A percentile compares a stretch with the other conserved stretches of the same genome.
phyloP scores from a whole-genome alignment of 2,888 invertebrate genomes.

The Harpagoxenus sublaevis region DNA sequence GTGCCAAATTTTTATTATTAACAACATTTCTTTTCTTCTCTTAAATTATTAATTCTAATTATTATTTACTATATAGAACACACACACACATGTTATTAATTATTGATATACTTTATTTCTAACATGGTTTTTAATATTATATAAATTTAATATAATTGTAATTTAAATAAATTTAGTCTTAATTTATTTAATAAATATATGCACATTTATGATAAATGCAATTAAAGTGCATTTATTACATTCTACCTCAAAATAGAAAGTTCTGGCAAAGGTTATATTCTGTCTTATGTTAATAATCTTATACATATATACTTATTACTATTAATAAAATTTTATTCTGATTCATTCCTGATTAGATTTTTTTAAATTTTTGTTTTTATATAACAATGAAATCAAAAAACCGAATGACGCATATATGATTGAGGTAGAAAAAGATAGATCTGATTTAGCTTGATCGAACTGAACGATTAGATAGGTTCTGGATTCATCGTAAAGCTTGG shows the following conservation, averaged over 20 bases:
- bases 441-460: slow-evolving; percentile 51
- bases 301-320: neutral
- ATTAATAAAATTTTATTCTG: neutral
- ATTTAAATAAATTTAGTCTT: neutral
- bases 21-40: neutral
- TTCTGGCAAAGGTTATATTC: neutral
- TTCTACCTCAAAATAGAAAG: neutral
- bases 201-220: neutral
- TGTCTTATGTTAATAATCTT: neutral
- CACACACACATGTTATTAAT: slow-evolving; percentile 15
- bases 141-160: slow-evolving; percentile 7
- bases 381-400: slow-evolving; percentile 20
- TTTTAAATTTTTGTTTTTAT: neutral
- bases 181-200: neutral
- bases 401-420: slow-evolving; percentile 11
- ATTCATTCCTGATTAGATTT: neutral
- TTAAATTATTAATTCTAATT: slow-evolving; percentile 5
- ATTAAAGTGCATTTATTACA: neutral
- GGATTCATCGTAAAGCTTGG: slow-evolving; percentile 26
- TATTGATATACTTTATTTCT: neutral
- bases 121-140: neutral
- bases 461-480: slow-evolving; percentile 45
- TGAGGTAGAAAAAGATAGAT: slow-evolving; percentile 14
- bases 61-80: neutral
- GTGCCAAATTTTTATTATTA: neutral